Evolutionary conservation across 2,113 vertebrate genomes (phyloP).

Genomic region (Caranx melampygus): DNA sequence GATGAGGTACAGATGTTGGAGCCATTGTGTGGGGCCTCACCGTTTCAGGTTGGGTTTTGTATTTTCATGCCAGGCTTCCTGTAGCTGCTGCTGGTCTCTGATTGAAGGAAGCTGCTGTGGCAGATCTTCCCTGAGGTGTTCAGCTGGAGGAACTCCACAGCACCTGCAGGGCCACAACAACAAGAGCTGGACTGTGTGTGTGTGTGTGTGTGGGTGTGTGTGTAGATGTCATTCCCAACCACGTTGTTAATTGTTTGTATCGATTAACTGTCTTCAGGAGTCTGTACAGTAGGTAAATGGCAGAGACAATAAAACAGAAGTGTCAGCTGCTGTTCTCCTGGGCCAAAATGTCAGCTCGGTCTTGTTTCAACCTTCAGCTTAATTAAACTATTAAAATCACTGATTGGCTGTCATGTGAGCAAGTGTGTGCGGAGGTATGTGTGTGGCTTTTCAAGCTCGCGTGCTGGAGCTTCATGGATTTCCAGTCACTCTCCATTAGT

Average conservation of each 20-base stretch:
- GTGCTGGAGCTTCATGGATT: conserved; percentile 11
- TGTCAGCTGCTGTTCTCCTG: conserved; percentile 54
- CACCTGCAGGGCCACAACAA: conserved; percentile 71
- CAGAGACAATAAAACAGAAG: conserved; percentile 41
- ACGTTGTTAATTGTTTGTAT: conserved; percentile 51
- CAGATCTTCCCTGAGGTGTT: conserved; percentile 60
- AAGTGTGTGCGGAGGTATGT: conserved; percentile 13
- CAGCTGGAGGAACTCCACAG: conserved; percentile 83
- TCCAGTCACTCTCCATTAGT: conserved; percentile 18
- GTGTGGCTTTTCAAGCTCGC: neutral
- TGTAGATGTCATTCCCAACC: neutral
- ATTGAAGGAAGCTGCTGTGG: conserved; percentile 83
- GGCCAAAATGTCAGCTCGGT: conserved; percentile 40
- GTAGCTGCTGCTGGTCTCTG: neutral
- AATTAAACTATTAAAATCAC: conserved; percentile 55
- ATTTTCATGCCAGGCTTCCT: neutral
- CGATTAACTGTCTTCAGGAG: conserved; percentile 27
- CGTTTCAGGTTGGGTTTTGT: neutral
- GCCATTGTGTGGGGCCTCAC: neutral
- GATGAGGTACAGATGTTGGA: no score
- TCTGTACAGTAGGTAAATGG: conserved; percentile 22
- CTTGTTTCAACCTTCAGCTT: conserved; percentile 58
- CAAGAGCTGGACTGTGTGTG: neutral
- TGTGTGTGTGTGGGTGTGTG: conserved; percentile 17
- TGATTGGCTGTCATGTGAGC: conserved; percentile 45